Evolutionary conservation across 2,888 invertebrate genomes (phyloP), one percentile per base, ranked within the genome.

Genomic region (Pelosia muscerda): DNA sequence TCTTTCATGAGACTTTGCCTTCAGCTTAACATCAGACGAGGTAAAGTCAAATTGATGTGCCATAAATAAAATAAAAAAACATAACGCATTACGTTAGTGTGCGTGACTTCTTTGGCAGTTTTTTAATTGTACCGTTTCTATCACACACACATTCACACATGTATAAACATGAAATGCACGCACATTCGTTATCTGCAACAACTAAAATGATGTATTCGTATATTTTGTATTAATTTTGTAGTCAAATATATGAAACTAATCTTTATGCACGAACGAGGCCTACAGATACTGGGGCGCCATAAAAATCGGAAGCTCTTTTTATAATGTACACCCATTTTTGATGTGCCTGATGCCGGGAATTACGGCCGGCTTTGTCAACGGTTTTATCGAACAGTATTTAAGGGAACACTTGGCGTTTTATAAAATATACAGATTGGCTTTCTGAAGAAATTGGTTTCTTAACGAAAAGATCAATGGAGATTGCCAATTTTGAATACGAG

Each of bases 251-350:
- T 57, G n/a, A 57, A 28, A 9, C 26, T 28, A 56, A 56, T 26
- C 28, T 26, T 56, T 2, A 26, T n/a, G 9, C 28, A 28, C 10
- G 19, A 42, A 57, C 26, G 26, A 6, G 10, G 2, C 56, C n/a
- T 56, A 57, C 6, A 9, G 56, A 26, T 26, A 9, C n/a, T 57
- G 57, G 28, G 3, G 19, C 28, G 26, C 57, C 19, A 57, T 57
- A 19, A 57, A 57, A 57, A n/a, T 31, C 2, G 28, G 26, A 10
- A 31, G 28, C n/a, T 11, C 8, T 57, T 68, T 68, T 74, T 68
- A 49, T 58, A 65, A 75, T 63, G 69, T 77, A 69, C 71, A 54
- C 69, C 65, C 55, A 65, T 65, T 73, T 73, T 64, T 25, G 65
- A 66, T 55, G 34, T 54, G 28, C 71, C 69, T 63, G n/a, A 28